Base-by-base conservation (phyloP, 2,888 invertebrate species). In the Lepidochrysops patricia region DNA sequence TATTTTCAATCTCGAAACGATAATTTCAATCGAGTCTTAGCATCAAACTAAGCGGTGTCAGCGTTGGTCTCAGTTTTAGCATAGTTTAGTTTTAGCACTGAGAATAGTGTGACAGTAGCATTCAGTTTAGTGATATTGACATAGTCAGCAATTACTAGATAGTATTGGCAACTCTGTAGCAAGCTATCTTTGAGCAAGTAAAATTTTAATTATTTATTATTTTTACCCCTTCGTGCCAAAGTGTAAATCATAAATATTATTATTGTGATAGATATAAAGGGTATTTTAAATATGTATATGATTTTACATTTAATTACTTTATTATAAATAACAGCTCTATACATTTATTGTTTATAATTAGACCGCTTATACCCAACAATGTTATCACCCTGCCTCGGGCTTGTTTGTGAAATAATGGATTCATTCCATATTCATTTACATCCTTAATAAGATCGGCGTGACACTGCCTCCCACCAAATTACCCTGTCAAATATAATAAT, bases 381-480 rank as follows among this genome's bases (percentile, higher is more conserved):
- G 77, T 80, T 76, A 80, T 79, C 78, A 75, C 75, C 79, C 77
- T 73, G 65, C 67, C 72, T 75, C 74, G 73, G 67, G 72, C 72
- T 82, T 88, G 85, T 88, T 89, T 86, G 84, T 72, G 78, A 82
- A 82, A 84, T 88, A 89, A 88, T 89, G 84, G 86, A 84, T 86
- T 89, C 86, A 87, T 88, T 87, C 84, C 82, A 83, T 84, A 86
- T 85, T 88, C 85, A 88, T 89, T 89, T 88, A 82, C 88, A 87
- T 84, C 77, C 72, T 72, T 87, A 88, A 87, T 84, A 80, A 87
- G 87, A 85, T 84, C 74, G 82, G 74, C 74, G 71, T 77, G 81
- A 80, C 81, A 76, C 73, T 72, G 79, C 73, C 84, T 75, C 73
- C 76, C 75, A 72, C 74, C 69, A 76, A 84, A 85, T 84, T 82